Base-by-base conservation (phyloP, 2,888 invertebrate genomes). In the Danaus chrysippus region DNA sequence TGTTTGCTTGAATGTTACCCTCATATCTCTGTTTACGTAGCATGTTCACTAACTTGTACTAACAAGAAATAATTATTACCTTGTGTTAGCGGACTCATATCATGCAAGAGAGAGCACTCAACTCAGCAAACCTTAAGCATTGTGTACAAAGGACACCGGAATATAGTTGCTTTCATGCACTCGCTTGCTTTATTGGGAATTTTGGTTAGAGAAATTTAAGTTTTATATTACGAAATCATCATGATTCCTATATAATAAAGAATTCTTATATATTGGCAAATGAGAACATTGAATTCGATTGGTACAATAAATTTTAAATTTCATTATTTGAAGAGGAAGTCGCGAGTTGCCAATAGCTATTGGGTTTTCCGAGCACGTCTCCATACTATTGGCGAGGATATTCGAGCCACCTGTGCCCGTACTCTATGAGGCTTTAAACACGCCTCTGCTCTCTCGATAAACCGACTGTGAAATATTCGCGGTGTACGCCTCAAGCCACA, bases 251-350 rank as follows among this genome's bases (percentile, higher is more conserved):
- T 46, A 46, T 56, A 34, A 46, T 56, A 59, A 54, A 54, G 52
- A 63, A 62, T 58, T 71, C 79, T 83, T 85, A 86, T 83, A 85
- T 84, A 84, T 86, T 81, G 79, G 81, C 78, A 78, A 76, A 83
- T 77, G 75, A 69, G 81, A 82, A 79, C 82, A 77, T 74, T 69
- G 74, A 76, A 73, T 81, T 82, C 79, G 81, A 86, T 86, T 80
- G 84, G 77, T 75, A 82, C 84, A 86, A 87, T 88, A 88, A 87
- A 88, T 87, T 89, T 87, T 81, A 87, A 87, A 88, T 87, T 87
- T 87, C 86, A 87, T 88, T 87, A 87, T 87, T 87, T 87, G 86
- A 87, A 86, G 81, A 88, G 86, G 84, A 86, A 84, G 84, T 85
- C 84, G 83, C 84, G 82, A 85, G 82, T 83, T 84, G 82, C 82